Conservation (phyloP, 1,140 invertebrate species). For the Palaemon carinicauda region DNA sequence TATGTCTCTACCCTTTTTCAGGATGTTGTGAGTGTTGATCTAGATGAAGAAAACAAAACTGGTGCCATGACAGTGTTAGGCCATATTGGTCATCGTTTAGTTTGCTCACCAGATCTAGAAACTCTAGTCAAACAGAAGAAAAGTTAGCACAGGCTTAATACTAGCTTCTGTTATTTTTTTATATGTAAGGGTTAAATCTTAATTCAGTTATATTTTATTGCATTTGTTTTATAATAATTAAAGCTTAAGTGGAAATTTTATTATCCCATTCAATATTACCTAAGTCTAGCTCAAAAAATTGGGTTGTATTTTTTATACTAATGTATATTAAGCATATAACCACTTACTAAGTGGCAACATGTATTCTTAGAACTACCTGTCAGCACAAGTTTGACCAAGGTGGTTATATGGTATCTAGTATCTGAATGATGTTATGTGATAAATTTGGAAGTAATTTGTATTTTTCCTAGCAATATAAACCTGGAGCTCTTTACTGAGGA, state of each 20-base stretch:
- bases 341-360: not conserved
- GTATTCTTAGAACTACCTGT: not conserved
- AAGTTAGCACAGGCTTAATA: conserved; percentile 1
- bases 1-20: not conserved
- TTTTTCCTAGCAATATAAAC: no score
- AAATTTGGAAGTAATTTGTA: no score
- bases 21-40: conserved; percentile 44
- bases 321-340: not conserved
- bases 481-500: no score
- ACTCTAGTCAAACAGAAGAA: conserved; percentile 38
- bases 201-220: not conserved
- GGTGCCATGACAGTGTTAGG: conserved; percentile 37
- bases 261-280: not conserved
- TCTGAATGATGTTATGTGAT: no score
- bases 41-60: conserved; percentile 40
- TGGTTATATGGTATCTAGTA: no score
- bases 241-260: conserved; percentile 10
- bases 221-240: not conserved
- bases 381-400: not conserved
- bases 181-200: not conserved
- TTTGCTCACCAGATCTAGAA: conserved; percentile 41
- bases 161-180: not conserved
- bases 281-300: not conserved
- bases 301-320: not conserved
- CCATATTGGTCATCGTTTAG: conserved; percentile 36